Percentiles rank a stretch among this genome's conserved stretches.
phyloP scores from a whole-genome alignment of 2,888 invertebrate species.

The Pristionchus exspectatus region DNA sequence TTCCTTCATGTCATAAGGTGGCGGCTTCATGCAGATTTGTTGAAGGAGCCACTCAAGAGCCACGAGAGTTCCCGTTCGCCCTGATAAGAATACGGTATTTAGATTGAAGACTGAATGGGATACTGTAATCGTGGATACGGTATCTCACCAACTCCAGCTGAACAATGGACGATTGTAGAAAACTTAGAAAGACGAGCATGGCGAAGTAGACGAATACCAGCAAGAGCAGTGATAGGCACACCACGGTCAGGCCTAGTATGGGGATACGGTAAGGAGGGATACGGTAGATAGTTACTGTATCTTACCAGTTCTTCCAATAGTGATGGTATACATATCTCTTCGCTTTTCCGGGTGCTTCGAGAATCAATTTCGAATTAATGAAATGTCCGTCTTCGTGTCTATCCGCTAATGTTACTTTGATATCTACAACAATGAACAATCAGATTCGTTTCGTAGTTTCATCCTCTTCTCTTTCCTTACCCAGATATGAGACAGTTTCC shows the following conservation, averaged over 20 bases:
- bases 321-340: constrained; percentile 17
- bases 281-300: constrained; percentile 17
- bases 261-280: background rate
- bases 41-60: constrained; percentile 3
- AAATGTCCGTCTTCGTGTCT: constrained; percentile 10
- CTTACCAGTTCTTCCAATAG: constrained; percentile 43
- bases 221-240: constrained; percentile 29
- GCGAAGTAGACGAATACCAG: background rate
- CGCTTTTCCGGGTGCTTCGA: background rate
- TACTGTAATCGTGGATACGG: background rate
- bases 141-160: constrained; percentile 36
- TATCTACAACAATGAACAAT: background rate
- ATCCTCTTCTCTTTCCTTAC: background rate
- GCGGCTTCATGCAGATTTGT: background rate
- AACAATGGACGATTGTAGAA: constrained; percentile 29
- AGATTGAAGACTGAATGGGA: background rate
- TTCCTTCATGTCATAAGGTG: constrained; percentile 37
- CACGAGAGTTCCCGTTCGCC: constrained; percentile 32
- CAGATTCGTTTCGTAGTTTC: background rate
- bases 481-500: background rate
- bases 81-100: background rate
- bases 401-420: constrained; percentile 8
- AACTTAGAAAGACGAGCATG: constrained; percentile 19
- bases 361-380: constrained; percentile 9
- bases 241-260: constrained; percentile 1